Base-by-base conservation (phyloP, 2,113 vertebrate species). In the Misgurnus mizolepis region DNA sequence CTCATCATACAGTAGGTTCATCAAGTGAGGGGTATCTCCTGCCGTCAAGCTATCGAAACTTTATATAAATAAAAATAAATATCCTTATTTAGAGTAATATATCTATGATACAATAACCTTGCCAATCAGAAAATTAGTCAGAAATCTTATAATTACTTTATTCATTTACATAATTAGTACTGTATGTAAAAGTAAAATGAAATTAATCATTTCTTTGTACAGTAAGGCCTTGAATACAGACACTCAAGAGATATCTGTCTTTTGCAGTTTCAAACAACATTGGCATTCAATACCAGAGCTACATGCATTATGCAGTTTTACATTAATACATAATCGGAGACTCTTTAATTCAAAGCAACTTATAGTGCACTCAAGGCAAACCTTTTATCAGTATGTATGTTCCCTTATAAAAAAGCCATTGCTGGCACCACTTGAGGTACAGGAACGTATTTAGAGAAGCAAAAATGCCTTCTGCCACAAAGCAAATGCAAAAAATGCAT, bases 1-100 rank as follows among this genome's bases (percentile, higher is more conserved):
- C 67, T 40, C 7, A 27, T 68, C 58, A n/a, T 27, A 83, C 69
- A 67, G 22, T 56, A 56, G 14, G 53, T 56, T 55, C 53, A 55
- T 0, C 15, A n/a, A 2, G 50, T 14, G 50, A 17, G 50, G 14
- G 50, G 5, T 5, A 15, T 14, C 4, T 55, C 9, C 22, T 22
- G 22, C 22, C 1, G 22, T 22, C 22, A 22, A 22, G 22, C 22
- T 22, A 22, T 22, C 22, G 22, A 22, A 22, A 22, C 22, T 22
- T 22, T 22, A 22, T 22, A 22, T 22, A 22, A 22, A 22, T 22
- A 22, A 22, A 22, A 22, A 22, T 22, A 6, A 47, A 9, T 47
- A 47, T 47, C 45, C 9, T 47, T 47, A 7, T 47, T 47, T 47
- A 47, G 10, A 8, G 45, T 7, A 7, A 47, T 47, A 8, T 47